phyloP scores from a whole-genome alignment of 2,113 vertebrate species.

The Nothobranchius kuhntae region DNA sequence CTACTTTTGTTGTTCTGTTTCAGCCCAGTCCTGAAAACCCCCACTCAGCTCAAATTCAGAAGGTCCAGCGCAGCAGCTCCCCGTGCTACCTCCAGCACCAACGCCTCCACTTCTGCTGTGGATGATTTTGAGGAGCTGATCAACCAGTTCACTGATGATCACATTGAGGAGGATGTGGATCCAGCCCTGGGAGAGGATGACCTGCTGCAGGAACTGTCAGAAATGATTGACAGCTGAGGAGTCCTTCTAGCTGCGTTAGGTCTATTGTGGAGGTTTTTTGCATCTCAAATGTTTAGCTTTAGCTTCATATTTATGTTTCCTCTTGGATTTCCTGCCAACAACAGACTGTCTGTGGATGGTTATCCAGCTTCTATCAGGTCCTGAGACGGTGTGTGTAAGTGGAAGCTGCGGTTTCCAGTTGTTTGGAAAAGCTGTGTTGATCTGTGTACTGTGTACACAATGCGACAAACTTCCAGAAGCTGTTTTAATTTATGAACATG shows the following conservation, averaged over 20 bases:
- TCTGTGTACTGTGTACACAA: conserved; percentile 76
- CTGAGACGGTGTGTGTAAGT: not conserved
- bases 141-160: conserved; percentile 91
- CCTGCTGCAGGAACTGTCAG: conserved; percentile 91
- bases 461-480: not conserved
- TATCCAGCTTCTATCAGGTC: not conserved
- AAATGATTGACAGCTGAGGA: conserved; percentile 92
- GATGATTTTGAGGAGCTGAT: conserved; percentile 94
- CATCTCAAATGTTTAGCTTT: conserved; percentile 9
- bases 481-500: too few species aligned
- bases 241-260: not conserved
- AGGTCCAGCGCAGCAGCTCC: conserved; percentile 73
- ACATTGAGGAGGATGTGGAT: conserved; percentile 87
- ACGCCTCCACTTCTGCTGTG: conserved; percentile 72
- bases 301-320: not conserved
- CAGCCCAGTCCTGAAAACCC: conserved; percentile 52
- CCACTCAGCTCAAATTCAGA: conserved; percentile 70
- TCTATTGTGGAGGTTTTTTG: not conserved
- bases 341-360: not conserved
- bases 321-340: conserved; percentile 3
- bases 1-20: not conserved
- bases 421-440: too few species aligned
- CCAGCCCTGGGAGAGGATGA: conserved; percentile 91
- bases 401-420: not conserved
- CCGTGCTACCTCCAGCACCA: conserved; percentile 61